These are phyloP conservation scores for Psophia crepitans DNA, from an alignment of 2,113 vertebrate species.

Conservation along the genomic window DNA sequence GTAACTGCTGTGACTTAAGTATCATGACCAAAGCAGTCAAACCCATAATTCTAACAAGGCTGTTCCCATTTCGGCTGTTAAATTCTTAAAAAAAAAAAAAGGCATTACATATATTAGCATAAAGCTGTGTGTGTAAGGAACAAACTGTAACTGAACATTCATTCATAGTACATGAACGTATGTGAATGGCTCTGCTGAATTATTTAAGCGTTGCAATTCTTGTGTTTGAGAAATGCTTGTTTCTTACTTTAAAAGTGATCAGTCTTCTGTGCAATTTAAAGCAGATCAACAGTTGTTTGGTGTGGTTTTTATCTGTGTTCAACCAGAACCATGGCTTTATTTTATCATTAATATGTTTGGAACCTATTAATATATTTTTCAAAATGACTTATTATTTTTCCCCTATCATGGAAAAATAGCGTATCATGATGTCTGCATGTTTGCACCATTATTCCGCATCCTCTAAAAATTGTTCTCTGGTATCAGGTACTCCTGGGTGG, in stretches of 20 bases:
- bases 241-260: conserved; percentile 1
- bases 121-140: background rate
- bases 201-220: background rate
- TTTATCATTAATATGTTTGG: background rate
- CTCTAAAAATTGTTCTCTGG: background rate
- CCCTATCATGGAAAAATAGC: background rate
- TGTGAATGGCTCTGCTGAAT: conserved; percentile 9
- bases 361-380: background rate
- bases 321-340: background rate
- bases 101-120: background rate
- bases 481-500: background rate
- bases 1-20: background rate
- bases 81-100: background rate
- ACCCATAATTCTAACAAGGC: background rate
- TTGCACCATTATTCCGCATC: background rate
- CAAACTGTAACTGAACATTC: background rate
- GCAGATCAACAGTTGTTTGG: background rate
- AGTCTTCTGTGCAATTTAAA: background rate
- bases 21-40: background rate
- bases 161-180: background rate
- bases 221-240: background rate
- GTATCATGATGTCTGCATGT: background rate
- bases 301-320: background rate
- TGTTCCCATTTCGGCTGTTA: background rate
- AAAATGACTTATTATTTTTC: background rate